Evolutionary conservation across 2,888 invertebrate genomes (phyloP), one percentile per base, ranked within the genome.

Genomic region (Dasysyrphus tricinctus): DNA sequence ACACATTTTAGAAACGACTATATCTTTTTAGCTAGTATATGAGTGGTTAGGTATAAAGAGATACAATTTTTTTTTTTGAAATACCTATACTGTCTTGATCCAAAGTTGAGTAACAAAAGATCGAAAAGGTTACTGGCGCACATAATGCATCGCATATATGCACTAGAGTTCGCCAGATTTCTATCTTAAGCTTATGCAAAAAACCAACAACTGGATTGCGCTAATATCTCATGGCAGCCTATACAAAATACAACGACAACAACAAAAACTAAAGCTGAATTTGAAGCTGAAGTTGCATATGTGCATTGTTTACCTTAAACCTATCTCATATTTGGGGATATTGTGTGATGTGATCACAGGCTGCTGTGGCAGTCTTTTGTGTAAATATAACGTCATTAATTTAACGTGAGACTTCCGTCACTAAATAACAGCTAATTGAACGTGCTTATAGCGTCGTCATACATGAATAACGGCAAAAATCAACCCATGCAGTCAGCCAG

Each of bases 81-180:
- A 42, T 14, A 54, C n/a, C n/a, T 74, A 54, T n/a, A 24, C 37
- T 69, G 69, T 39, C 54, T 69, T 69, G 69, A 54, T 69, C 32
- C 61, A 56, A 61, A 75, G 80, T 84, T 70, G 83, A 63, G 67
- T 29, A 76, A 80, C 32, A 47, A 69, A 47, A 65, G 80, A 84
- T 84, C 75, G 44, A 57, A 84, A 84, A 84, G 84, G 84, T 84
- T 84, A 80, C 80, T 84, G 51, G 80, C 75, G 51, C 84, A 84
- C 72, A 80, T 76, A 80, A 47, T 75, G 69, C 75, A 75, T 65
- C 56, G 16, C 39, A 32, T 29, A 63, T 44, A 44, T 75, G 54
- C 14, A 14, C 29, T n/a, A 37, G 37, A 44, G 49, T 74, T 61
- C 51, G 57, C 63, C 34, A 61, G 80, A 84, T 84, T 75, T 75